Base-by-base conservation (phyloP, 2,888 invertebrate genomes). In the Drosophila neoperkinsi region DNA sequence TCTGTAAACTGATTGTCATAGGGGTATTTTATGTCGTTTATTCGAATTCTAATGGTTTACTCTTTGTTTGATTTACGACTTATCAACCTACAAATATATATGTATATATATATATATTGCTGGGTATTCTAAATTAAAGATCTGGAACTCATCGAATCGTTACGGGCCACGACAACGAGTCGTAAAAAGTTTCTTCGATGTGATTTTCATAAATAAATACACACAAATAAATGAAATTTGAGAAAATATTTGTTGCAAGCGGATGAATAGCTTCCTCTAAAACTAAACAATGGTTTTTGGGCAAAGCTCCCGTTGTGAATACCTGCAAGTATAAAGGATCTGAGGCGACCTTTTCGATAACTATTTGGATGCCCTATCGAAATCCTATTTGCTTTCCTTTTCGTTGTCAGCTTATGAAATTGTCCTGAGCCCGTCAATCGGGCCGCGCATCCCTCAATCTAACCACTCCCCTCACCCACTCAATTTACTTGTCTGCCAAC, bases 321-420 rank as follows among this genome's bases (percentile, higher is more conserved):
- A 43, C 11, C 43, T 21, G 43, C 43, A 13, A 11, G 6, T 21
- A 3, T 21, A 6, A 2, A 6, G 43, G 43, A 41, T 41, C 41
- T 41, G 0, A n/a, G 41, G n/a, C 41, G 18, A 28, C 9, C 52
- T 18, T 31, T 49, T 57, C 55, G 41, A 52, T 31, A 81, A 76
- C 71, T 75, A 76, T 80, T 65, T 59, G 55, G 34, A 34, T 49
- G 77, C 49, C 67, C 64, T 25, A 38, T 43, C 41, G 50, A 56
- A 81, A 77, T 78, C 69, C 72, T 62, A 52, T 77, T 74, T 70
- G 80, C 70, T 77, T 77, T 76, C 43, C 74, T 46, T 62, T 79
- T 55, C 25, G 52, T 52, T 70, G 77, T 79, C 66, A 71, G 80
- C 77, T 77, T 77, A 79, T 76, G 71, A 71, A 55, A 36, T 25